Conservation (phyloP, 2,113 vertebrate genomes). For the Cavia porcellus region DNA sequence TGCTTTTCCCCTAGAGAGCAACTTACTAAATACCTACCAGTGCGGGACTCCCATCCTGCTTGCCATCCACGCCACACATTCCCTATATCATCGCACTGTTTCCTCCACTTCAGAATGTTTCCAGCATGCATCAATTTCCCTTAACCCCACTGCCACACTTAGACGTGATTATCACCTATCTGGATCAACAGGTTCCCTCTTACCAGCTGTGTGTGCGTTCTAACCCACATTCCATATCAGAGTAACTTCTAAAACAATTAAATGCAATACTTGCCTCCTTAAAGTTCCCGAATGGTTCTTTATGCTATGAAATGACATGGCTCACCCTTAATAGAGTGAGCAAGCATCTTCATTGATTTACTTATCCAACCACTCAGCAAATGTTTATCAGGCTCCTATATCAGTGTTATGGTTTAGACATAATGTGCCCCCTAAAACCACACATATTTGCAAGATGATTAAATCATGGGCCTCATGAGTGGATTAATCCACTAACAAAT, state of each 20-base stretch:
- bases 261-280: neutral
- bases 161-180: neutral
- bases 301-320: no score
- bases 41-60: neutral
- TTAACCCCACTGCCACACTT: neutral
- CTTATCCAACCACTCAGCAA: neutral
- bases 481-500: neutral
- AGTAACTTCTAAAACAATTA: neutral
- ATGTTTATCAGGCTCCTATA: neutral
- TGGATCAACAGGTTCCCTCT: neutral
- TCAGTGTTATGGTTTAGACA: neutral
- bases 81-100: neutral
- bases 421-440: neutral
- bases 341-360: neutral
- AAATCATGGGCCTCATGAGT: neutral
- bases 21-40: neutral
- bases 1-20: neutral
- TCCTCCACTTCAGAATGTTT: neutral
- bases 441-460: neutral
- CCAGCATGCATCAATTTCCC: neutral
- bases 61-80: neutral
- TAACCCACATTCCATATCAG: neutral
- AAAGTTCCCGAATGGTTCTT: neutral
- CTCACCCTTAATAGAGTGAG: neutral
- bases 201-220: no score